Evolutionary conservation across 2,113 vertebrate species (phyloP), one percentile per base, ranked within the genome.

Genomic region (Cyphomyrus plagiostoma): DNA sequence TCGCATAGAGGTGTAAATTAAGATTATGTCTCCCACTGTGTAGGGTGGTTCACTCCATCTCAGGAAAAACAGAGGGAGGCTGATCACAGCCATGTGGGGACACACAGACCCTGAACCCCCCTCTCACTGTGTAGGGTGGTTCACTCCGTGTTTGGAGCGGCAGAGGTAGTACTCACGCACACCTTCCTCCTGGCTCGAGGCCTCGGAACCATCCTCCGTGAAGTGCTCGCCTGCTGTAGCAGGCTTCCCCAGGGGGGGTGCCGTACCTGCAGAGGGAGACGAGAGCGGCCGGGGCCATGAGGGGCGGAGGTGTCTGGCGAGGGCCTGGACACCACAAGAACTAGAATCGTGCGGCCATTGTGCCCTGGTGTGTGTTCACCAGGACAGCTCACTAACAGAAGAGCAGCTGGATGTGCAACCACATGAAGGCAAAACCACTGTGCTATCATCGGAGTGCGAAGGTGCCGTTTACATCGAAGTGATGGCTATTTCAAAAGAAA

Each of bases 151-250:
- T 9, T 8, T 3, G 82, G 45, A 7, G 85, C 30, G 17, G 70
- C 7, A 45, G 48, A 30, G 10, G 80, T 48, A 74, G 88, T 88
- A 48, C 86, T 90, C 56, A 21, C 13, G 88, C 93, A 88, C 92
- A 94, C 98, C 98, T 97, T 99, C 98, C 92, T 98, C 98, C 95
- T 97, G 98, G 96, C 98, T 99, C 92, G 98, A 99, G 88, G 96
- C 97, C 93, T 98, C 98, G 62, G 98, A 98, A 92, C 97, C 97
- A 93, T 98, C 97, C 92, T 96, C 97, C 89, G 96, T 96, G 92
- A 94, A 96, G 85, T 87, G 48, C 30, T 87, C 50, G 2, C n/a
- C n/a, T 88, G 92, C 93, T 93, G 97, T 97, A 92, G 96, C 94
- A 35, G 85, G 50, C 15, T 87, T 87, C 30, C 85, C 85, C 23